Evolutionary conservation across 2,113 vertebrate genomes (phyloP).

Genomic region (Paramisgurnus dabryanus): DNA sequence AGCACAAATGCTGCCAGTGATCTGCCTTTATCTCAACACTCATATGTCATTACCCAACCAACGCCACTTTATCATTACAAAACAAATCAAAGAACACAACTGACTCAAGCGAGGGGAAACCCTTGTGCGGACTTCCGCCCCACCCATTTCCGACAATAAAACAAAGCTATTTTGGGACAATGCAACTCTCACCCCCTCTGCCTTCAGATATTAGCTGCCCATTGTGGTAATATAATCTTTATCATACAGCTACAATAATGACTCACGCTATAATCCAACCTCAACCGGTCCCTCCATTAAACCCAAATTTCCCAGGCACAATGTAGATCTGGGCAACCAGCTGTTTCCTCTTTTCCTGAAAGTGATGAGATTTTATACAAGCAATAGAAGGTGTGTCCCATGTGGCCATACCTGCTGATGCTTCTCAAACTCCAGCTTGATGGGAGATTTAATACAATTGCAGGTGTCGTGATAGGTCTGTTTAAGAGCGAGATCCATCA

Average conservation of each 20-base stretch:
- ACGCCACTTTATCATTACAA: slow-evolving; percentile 25
- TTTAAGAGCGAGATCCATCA: slow-evolving; percentile 94
- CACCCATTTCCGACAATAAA: slow-evolving; percentile 10
- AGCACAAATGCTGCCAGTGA: neutral
- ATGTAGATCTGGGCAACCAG: neutral
- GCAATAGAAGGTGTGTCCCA: no score
- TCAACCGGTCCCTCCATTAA: neutral
- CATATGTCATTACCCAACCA: slow-evolving; percentile 36
- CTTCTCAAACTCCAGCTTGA: slow-evolving; percentile 97
- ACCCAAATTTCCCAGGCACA: neutral
- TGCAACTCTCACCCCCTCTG: neutral
- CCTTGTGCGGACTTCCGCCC: slow-evolving; percentile 23
- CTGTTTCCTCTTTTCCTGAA: neutral
- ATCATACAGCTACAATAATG: slow-evolving; percentile 41
- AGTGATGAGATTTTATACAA: neutral
- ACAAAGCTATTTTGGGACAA: slow-evolving; percentile 42
- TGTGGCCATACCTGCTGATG: slow-evolving; percentile 87
- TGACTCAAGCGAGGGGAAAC: slow-evolving; percentile 2
- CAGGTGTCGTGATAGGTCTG: slow-evolving; percentile 97
- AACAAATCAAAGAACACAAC: slow-evolving; percentile 30
- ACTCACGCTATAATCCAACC: slow-evolving; percentile 39
- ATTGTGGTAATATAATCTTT: slow-evolving; percentile 43
- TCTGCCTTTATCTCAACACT: slow-evolving; percentile 19
- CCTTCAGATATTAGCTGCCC: slow-evolving; percentile 12
- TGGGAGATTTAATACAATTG: slow-evolving; percentile 97